Evolutionary conservation across 2,888 invertebrate genomes (phyloP), one percentile per base, ranked within the genome.

Genomic region (Amphipoea lucens): DNA sequence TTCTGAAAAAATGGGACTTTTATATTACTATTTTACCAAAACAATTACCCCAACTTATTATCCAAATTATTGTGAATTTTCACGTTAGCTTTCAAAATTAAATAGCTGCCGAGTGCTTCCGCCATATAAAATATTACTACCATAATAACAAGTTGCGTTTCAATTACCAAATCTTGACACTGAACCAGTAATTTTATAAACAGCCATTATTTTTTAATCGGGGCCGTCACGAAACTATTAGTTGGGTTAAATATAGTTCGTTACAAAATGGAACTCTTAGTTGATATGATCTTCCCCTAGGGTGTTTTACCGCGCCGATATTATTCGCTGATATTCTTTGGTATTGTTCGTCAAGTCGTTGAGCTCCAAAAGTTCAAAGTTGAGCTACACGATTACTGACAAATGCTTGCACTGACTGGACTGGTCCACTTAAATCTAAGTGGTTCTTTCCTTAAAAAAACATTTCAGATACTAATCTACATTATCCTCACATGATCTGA

Each of bases 141-240:
- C 68, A 60, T 89, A 85, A 89, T 80, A 87, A 81, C 74, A 86
- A 77, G 82, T 82, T 88, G 81, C 69, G 85, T 88, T 88, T 88
- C 88, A 89, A 88, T 88, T 88, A 89, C 88, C 63, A 78, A 82
- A 89, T 88, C 83, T 82, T 78, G 76, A 86, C 78, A 79, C 68
- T 70, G 51, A 75, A 69, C 83, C 57, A 85, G 73, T 89, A 80
- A 88, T 88, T 88, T 89, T 78, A 78, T 83, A 81, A 88, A 85
- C 72, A 74, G 81, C 62, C 20, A 51, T 73, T 60, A 60, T 84
- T 78, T 80, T 79, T 78, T 78, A 79, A 88, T 86, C 68, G 73
- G 51, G 54, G 45, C n/a, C 54, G 79, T 80, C 88, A 89, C 88
- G 88, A 82, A 77, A 75, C 71, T 78, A 69, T 87, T 72, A 67